These are phyloP conservation scores for Ennomos quercinarius DNA, from an alignment of 2,888 invertebrate genomes.

Conservation along the genomic window DNA sequence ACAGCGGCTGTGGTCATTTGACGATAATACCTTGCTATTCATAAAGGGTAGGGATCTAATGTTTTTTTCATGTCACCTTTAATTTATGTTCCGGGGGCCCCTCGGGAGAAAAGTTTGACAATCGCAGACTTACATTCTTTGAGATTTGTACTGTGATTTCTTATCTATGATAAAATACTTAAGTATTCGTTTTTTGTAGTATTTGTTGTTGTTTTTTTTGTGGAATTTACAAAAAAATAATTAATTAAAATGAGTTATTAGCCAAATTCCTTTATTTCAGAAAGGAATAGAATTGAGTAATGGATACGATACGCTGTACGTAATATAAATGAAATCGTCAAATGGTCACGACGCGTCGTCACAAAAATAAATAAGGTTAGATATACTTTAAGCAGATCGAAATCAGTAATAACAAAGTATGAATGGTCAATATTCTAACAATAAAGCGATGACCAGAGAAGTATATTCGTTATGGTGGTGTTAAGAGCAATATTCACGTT, in stretches of 20 bases:
- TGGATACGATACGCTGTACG: conserved; percentile 14
- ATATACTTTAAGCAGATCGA: conserved; percentile 66
- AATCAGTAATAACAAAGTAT: conserved; percentile 39
- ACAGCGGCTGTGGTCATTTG: conserved; percentile 54
- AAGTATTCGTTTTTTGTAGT: too few relatives aligned
- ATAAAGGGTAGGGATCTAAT: conserved; percentile 19
- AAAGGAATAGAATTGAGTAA: conserved; percentile 18
- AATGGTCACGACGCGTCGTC: conserved; percentile 62
- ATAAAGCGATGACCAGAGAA: conserved; percentile 9
- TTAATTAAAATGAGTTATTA: conserved; percentile 3
- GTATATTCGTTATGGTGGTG: conserved; percentile 19
- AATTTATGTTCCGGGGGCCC: neutral
- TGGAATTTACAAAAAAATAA: too few relatives aligned
- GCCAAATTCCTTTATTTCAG: conserved; percentile 34
- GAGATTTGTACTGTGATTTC: neutral
- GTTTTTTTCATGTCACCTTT: neutral
- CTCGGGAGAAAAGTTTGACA: conserved; percentile 30
- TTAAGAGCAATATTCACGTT: conserved; percentile 25
- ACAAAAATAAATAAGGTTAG: conserved; percentile 72
- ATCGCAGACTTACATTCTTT: too few relatives aligned
- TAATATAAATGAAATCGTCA: conserved; percentile 56
- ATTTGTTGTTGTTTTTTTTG: too few relatives aligned
- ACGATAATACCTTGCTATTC: conserved; percentile 40
- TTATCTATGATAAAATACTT: too few relatives aligned
- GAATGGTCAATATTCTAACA: conserved; percentile 30